Evolutionary conservation across 2,113 vertebrate species (phyloP).

Genomic region (Bubo scandiacus): DNA sequence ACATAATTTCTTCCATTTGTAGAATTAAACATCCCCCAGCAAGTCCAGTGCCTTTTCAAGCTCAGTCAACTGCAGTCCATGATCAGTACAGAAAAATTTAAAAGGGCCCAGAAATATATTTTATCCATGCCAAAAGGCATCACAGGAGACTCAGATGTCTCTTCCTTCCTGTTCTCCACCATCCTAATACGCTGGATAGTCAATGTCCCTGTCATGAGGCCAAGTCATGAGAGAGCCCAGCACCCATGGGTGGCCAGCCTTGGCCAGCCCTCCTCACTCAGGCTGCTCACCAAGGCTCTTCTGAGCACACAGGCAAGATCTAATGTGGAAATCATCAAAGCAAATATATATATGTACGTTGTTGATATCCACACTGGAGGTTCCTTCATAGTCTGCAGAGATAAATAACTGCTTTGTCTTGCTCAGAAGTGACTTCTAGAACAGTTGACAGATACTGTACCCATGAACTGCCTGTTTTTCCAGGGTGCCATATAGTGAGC

Average conservation of each 20-base stretch:
- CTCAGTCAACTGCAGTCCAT: not conserved
- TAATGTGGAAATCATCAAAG: not conserved
- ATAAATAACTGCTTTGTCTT: not conserved
- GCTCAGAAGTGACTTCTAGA: not conserved
- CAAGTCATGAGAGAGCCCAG: not conserved
- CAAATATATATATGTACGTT: not conserved
- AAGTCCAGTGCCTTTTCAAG: not conserved
- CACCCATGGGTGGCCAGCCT: not conserved
- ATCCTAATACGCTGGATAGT: not conserved
- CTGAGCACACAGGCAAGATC: not conserved
- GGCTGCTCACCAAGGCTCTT: not conserved
- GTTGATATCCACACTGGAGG: not conserved
- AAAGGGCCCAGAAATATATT: not conserved
- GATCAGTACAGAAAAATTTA: not conserved
- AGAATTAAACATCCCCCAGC: not conserved
- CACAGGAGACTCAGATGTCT: not conserved
- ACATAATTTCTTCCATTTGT: not conserved
- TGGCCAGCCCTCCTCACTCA: not conserved
- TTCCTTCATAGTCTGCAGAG: not conserved
- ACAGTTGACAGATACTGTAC: not conserved
- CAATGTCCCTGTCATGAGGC: not conserved
- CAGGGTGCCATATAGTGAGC: not conserved
- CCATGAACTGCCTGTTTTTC: not conserved
- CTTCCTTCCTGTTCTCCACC: not conserved
- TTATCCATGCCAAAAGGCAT: not conserved